Conservation (phyloP, 2,113 vertebrate genomes). For the Falco punctatus region DNA sequence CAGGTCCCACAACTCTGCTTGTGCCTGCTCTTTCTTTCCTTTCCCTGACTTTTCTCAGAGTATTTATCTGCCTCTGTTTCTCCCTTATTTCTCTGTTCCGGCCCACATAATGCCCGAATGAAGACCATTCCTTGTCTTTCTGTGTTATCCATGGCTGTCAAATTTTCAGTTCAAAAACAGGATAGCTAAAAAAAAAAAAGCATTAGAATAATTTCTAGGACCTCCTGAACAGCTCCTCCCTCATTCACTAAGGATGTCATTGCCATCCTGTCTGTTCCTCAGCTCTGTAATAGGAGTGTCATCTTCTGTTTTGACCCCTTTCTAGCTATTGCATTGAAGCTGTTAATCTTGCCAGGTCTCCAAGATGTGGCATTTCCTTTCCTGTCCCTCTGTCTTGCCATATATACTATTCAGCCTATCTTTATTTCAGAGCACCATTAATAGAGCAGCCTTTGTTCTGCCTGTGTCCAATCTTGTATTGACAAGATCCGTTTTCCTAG, state of each 20-base stretch:
- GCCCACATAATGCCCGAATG: rapidly evolving
- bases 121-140: background rate
- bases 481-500: background rate
- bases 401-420: background rate
- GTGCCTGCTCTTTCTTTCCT: background rate
- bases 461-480: background rate
- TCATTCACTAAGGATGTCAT: background rate
- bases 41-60: background rate
- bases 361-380: background rate
- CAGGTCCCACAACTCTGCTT: background rate
- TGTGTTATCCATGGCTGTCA: background rate
- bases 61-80: background rate
- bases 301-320: background rate
- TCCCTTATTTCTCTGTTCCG: background rate
- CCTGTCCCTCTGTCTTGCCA: background rate
- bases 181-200: background rate
- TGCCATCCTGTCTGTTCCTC: background rate
- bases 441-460: background rate
- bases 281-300: background rate
- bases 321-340: background rate
- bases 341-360: background rate
- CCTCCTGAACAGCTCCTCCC: background rate
- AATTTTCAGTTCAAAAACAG: background rate
- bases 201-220: background rate
- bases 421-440: background rate